phyloP scores from a whole-genome alignment of 2,797 vertebrate genomes.

The Premnoplex brunnescens region DNA sequence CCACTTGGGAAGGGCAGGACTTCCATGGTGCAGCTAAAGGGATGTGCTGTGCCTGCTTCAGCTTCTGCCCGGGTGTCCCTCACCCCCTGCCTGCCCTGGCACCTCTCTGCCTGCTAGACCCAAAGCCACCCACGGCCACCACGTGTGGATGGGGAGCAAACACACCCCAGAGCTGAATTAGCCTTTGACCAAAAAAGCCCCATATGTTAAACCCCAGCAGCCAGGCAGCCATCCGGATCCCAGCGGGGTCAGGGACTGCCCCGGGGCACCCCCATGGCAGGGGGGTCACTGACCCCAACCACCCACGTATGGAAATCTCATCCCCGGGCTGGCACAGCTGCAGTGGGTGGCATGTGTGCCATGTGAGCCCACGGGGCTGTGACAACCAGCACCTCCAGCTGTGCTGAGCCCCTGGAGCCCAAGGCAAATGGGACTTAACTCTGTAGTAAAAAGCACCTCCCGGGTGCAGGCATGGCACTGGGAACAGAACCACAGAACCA shows the following conservation, averaged over 20 bases:
- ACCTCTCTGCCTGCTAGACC: neutral
- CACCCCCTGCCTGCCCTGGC: neutral
- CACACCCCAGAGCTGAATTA: neutral
- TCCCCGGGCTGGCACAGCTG: neutral
- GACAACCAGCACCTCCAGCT: neutral
- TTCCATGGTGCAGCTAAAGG: neutral
- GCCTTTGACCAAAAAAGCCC: neutral
- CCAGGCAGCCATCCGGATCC: accelerated
- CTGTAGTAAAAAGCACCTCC: accelerated
- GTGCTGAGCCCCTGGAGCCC: neutral
- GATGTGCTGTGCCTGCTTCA: neutral
- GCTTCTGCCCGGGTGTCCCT: neutral
- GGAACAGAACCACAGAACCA: neutral
- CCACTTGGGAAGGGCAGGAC: neutral
- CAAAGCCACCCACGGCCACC: neutral
- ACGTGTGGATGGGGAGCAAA: accelerated
- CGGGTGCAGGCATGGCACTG: accelerated
- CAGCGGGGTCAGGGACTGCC: accelerated
- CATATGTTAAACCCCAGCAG: accelerated
- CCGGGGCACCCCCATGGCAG: neutral
- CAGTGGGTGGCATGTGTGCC: accelerated
- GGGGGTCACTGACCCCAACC: neutral
- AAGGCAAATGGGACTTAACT: too few relatives aligned
- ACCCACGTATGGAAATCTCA: accelerated
- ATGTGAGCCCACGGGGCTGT: accelerated